Evolutionary conservation across 2,113 vertebrate species (phyloP), one percentile per base, ranked within the genome.

Genomic region (Anarrhichthys ocellatus): DNA sequence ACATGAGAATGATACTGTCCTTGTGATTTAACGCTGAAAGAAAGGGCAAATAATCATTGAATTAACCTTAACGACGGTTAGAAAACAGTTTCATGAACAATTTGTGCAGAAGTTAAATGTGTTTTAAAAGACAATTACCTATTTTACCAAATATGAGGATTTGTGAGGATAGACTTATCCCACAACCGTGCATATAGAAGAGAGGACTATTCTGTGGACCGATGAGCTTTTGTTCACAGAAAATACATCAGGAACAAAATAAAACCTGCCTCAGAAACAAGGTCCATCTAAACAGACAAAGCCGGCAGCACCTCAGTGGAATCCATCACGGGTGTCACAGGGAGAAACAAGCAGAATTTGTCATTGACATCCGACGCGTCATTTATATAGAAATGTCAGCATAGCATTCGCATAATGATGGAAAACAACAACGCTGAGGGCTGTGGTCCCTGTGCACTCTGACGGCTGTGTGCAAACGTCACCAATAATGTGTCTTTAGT

Each of bases 371-470:
- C 83, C 65, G 88, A 87, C 87, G 36, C 78, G 78, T 94, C 92
- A 90, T 93, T 94, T 93, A 88, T 93, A 92, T 82, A 85, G 90
- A 91, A 94, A 93, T 90, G 90, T 93, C 94, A 93, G 93, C 90
- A 67, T 63, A 36, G 84, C 85, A 82, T 92, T 93, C 82, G 90
- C 91, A 92, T 94, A 94, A 94, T 93, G 92, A 94, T 87, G 88
- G 92, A 89, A 89, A 91, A 91, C 88, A 89, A 89, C 90, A 82
- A 76, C 87, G 84, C 78, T 64, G 87, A 84, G 91, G 91, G 89
- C 88, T 86, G 27, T 50, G 81, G 85, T 89, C 90, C 87, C 90
- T 86, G 70, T 76, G 86, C 80, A 63, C 89, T 85, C 88, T 73
- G 88, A 90, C 56, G 87, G 86, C 88, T 80, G 78, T 73, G 87